Percentiles rank a stretch among this genome's conserved stretches.
Evolutionary conservation across 1,140 invertebrate genomes (phyloP).

Genomic region (Phymorhynchus buccinoides): DNA sequence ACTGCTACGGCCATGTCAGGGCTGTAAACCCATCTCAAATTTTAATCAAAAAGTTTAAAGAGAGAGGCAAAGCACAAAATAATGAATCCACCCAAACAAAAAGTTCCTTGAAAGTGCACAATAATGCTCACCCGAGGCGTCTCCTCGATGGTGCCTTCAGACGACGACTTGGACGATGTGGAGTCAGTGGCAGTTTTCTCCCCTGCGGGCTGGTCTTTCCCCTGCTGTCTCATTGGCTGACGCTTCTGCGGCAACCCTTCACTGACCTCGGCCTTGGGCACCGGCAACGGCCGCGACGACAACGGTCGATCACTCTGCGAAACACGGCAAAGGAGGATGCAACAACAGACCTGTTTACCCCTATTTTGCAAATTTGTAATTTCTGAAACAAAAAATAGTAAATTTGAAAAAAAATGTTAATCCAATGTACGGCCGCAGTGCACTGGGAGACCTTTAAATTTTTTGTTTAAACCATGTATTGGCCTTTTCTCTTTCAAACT

Average conservation of each 20-base stretch:
- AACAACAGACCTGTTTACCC: too few species aligned
- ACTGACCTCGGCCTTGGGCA: slow-evolving; percentile 59
- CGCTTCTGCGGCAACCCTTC: slow-evolving; percentile 57
- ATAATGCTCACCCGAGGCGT: slow-evolving; percentile 60
- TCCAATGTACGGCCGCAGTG: background rate
- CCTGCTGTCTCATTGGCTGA: slow-evolving; percentile 18
- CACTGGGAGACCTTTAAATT: too few species aligned
- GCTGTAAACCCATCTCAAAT: too few species aligned
- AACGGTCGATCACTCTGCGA: slow-evolving; percentile 45
- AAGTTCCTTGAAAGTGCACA: background rate
- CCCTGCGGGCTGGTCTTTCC: background rate
- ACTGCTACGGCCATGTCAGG: too few species aligned
- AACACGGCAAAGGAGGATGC: background rate
- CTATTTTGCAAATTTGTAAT: too few species aligned
- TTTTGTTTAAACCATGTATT: too few species aligned
- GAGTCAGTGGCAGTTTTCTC: slow-evolving; percentile 30
- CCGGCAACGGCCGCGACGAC: slow-evolving; percentile 61
- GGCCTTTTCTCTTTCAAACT: too few species aligned
- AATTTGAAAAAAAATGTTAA: background rate
- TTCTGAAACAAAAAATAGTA: too few species aligned
- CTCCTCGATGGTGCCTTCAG: slow-evolving; percentile 51
- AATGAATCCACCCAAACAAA: too few species aligned
- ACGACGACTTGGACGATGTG: slow-evolving; percentile 58
- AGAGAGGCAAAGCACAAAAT: too few species aligned
- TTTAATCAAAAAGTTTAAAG: too few species aligned